Conservation (phyloP, 2,113 vertebrate genomes). For the Perccottus glenii region DNA sequence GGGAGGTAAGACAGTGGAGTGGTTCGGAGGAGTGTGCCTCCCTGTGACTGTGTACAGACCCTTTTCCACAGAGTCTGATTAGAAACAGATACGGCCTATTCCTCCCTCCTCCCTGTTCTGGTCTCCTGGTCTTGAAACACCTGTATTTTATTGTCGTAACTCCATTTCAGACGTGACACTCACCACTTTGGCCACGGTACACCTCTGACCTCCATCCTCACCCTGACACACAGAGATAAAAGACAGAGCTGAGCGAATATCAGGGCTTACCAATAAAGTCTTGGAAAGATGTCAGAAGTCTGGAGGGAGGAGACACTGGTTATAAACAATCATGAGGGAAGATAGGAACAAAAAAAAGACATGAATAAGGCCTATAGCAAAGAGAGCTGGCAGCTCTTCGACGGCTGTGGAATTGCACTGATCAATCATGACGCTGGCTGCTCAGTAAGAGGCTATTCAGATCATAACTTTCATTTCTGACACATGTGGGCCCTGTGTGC, state of each 20-base stretch:
- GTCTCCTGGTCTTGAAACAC: constrained; percentile 61
- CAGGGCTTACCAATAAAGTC: constrained; percentile 17
- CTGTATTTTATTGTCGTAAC: constrained; percentile 73
- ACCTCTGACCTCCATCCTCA: constrained; percentile 50
- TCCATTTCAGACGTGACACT: constrained; percentile 57
- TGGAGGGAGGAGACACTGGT: constrained; percentile 18
- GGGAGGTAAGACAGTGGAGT: constrained; percentile 22
- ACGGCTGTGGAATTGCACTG: constrained; percentile 46
- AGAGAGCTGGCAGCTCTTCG: constrained; percentile 37
- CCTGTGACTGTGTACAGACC: constrained; percentile 21
- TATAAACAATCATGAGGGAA: constrained; percentile 36
- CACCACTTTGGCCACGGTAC: constrained; percentile 23
- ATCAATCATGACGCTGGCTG: constrained; percentile 54
- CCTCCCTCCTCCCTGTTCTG: constrained; percentile 12
- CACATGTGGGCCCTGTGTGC: constrained; percentile 48
- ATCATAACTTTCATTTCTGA: constrained; percentile 59
- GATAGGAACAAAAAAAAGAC: constrained; percentile 15
- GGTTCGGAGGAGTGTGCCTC: constrained; percentile 16
- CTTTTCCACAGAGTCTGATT: constrained; percentile 53
- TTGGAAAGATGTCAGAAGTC: constrained; percentile 23
- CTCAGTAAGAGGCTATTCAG: constrained; percentile 32
- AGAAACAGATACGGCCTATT: constrained; percentile 57
- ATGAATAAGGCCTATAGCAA: constrained; percentile 5
- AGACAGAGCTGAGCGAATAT: constrained; percentile 7
- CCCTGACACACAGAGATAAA: constrained; percentile 35